Evolutionary conservation across 2,888 invertebrate genomes (phyloP), one percentile per base, ranked within the genome.

Genomic region (Nemoura dubitans): DNA sequence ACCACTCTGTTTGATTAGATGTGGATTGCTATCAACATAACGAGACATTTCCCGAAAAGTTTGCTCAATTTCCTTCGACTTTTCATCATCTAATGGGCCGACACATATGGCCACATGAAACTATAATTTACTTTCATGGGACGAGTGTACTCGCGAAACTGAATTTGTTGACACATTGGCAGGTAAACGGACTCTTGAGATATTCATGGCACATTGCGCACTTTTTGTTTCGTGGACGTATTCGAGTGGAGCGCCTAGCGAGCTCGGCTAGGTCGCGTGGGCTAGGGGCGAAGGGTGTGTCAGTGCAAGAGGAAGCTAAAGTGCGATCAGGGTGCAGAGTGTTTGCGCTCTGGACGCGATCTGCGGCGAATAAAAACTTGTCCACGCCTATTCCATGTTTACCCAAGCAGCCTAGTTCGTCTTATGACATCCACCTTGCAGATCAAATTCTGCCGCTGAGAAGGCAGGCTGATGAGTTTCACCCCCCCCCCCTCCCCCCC

Each of bases 1-100:
- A 21, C 59, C 59, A 59, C 59, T 59, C 59, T 59, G 59, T 59
- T 59, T 59, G 59, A 59, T 59, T 59, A 59, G 59, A 59, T 59
- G 59, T 59, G 59, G 59, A 59, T 59, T 59, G 10, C 59, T 59
- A 59, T 21, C 59, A 59, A 59, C 59, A 59, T 59, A 59, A 59
- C 59, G 59, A 59, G 59, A 59, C 59, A 59, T 59, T 59, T 59
- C 2, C 59, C 16, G 59, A 59, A 59, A 59, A 59, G 59, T 59
- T 59, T 59, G 59, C 59, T 59, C 59, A 59, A 59, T 21, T 59
- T 59, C 59, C 16, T 14, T 21, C 21, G 59, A 59, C 59, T 59
- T 59, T 59, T 59, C 59, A 59, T 59, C 59, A 21, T 14, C 59
- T 59, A 59, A 59, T 59, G 59, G 59, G 59, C 6, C 59, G 59